phyloP scores from a whole-genome alignment of 2,797 vertebrate genomes.

The Knipowitschia caucasica region DNA sequence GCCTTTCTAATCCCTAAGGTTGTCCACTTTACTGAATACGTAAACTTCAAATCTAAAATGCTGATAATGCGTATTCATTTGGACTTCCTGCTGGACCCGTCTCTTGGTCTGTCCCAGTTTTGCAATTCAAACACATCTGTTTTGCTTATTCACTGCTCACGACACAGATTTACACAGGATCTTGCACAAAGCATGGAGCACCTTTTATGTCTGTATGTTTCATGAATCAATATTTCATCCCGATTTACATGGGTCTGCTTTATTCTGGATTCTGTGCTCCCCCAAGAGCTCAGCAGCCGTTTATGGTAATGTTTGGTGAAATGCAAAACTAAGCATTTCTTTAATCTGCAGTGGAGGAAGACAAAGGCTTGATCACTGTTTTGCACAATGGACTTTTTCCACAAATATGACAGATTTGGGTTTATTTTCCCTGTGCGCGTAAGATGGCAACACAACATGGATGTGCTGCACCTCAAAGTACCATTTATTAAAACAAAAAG shows the following conservation, averaged over 20 bases:
- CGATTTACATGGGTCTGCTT: not conserved
- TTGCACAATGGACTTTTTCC: too few relatives aligned
- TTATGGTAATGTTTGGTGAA: slow-evolving; percentile 10
- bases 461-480: too few relatives aligned
- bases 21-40: too few relatives aligned
- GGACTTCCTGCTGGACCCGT: not conserved
- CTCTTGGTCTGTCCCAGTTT: slow-evolving; percentile 1
- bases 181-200: slow-evolving; percentile 10
- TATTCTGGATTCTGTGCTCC: not conserved
- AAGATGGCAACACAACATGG: too few relatives aligned
- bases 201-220: not conserved
- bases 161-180: slow-evolving; percentile 19
- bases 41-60: too few relatives aligned
- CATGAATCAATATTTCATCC: not conserved
- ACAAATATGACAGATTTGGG: too few relatives aligned
- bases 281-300: not conserved
- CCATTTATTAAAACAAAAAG: too few relatives aligned
- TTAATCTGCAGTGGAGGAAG: slow-evolving; percentile 27
- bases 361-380: too few relatives aligned
- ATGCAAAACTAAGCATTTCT: slow-evolving; percentile 1
- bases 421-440: too few relatives aligned
- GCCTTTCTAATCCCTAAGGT: too few relatives aligned
- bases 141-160: slow-evolving; percentile 42
- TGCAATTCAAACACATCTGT: slow-evolving; percentile 45
- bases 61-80: not conserved